These are phyloP conservation scores for Echeneis naucrates DNA, from an alignment of 2,797 vertebrate species.

Conservation along the genomic window DNA sequence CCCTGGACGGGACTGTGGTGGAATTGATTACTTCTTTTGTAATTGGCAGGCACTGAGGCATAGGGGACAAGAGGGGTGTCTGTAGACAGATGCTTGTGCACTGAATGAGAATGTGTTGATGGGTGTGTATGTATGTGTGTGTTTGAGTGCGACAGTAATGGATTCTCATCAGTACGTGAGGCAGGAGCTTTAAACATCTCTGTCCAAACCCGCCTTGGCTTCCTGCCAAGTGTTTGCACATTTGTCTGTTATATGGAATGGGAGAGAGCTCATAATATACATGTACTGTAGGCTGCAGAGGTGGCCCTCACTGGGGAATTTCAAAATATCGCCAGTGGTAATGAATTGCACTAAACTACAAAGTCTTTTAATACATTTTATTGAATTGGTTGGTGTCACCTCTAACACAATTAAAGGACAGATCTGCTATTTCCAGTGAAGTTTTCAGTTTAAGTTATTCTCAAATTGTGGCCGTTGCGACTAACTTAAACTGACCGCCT, in stretches of 20 bases:
- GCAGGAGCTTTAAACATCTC: constrained; percentile 78
- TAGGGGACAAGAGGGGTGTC: constrained; percentile 75
- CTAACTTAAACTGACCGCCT: neutral
- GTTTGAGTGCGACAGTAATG: constrained; percentile 69
- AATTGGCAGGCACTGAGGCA: constrained; percentile 82
- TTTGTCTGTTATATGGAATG: constrained; percentile 62
- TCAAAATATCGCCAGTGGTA: constrained; percentile 22
- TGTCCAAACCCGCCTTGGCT: constrained; percentile 77
- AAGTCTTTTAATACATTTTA: neutral
- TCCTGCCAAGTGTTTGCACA: constrained; percentile 64
- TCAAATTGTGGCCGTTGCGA: neutral
- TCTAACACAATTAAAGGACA: neutral
- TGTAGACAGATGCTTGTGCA: constrained; percentile 75
- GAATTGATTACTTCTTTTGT: constrained; percentile 85
- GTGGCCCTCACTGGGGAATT: constrained; percentile 23
- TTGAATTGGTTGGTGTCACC: constrained; percentile 6
- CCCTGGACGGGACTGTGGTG: constrained; percentile 68
- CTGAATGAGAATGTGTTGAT: constrained; percentile 72
- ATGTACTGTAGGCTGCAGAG: constrained; percentile 24
- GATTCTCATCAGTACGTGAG: constrained; percentile 82
- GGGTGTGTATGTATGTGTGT: constrained; percentile 41
- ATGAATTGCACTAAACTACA: constrained; percentile 13
- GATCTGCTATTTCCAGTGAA: neutral
- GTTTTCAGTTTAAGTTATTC: too few relatives aligned
- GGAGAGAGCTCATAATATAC: constrained; percentile 56